phyloP scores from a whole-genome alignment of 1,140 invertebrate genomes.

The Pogonomyrmex californicus region DNA sequence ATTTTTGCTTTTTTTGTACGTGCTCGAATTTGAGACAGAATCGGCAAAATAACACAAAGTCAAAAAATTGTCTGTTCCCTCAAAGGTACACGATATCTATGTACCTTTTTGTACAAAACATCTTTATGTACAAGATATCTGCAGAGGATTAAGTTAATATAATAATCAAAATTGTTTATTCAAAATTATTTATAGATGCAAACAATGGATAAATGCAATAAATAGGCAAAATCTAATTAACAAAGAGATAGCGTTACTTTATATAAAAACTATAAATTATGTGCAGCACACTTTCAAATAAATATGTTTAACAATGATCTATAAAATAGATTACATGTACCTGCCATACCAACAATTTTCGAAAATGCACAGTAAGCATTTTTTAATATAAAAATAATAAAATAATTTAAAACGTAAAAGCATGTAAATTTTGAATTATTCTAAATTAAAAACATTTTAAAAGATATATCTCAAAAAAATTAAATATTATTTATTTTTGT shows the following conservation, averaged over 20 bases:
- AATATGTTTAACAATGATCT: background rate
- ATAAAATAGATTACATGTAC: background rate
- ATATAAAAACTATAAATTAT: constrained; percentile 2
- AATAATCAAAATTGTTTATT: too few species aligned
- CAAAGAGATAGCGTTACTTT: background rate
- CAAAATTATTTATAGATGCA: background rate
- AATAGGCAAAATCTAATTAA: background rate
- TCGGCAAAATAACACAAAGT: too few species aligned
- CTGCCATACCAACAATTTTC: background rate
- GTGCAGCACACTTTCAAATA: background rate
- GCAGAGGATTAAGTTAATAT: too few species aligned
- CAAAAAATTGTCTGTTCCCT: too few species aligned
- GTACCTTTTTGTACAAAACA: too few species aligned
- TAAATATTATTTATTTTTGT: background rate
- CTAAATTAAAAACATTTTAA: background rate
- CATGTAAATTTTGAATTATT: background rate
- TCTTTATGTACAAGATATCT: too few species aligned
- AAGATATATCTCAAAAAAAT: background rate
- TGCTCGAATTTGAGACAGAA: background rate
- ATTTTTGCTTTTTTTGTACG: too few species aligned
- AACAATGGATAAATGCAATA: background rate
- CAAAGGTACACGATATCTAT: too few species aligned
- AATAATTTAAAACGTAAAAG: background rate
- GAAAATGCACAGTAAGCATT: background rate
- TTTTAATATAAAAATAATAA: background rate